A percentile compares a stretch with the other conserved stretches of the same genome.
Evolutionary conservation across 2,113 vertebrate species (phyloP).

Genomic region (Turdus rufiventris): DNA sequence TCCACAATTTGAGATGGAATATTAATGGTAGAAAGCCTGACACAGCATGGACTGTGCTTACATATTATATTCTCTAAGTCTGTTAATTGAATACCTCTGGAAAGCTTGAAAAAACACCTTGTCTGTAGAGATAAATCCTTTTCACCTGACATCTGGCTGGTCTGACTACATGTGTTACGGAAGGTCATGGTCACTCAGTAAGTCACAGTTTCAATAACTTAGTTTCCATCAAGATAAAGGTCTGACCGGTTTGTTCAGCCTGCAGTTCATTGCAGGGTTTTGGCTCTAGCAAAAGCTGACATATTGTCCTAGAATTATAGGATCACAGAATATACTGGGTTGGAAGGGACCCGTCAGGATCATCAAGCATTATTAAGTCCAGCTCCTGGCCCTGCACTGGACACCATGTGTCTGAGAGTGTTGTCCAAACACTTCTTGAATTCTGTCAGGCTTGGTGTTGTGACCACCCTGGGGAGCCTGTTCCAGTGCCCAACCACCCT

Average conservation of each 20-base stretch:
- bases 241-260: not conserved
- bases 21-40: not conserved
- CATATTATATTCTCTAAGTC: not conserved
- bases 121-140: not conserved
- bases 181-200: not conserved
- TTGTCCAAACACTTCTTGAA: not conserved
- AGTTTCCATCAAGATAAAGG: not conserved
- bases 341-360: not conserved
- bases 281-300: not conserved
- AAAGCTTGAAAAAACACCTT: not conserved
- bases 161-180: not conserved
- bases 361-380: not conserved
- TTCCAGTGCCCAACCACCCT: not conserved
- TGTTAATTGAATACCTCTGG: not conserved
- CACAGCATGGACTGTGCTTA: not conserved
- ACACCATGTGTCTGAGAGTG: fast-evolving
- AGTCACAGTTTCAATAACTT: not conserved
- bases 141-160: not conserved
- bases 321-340: not conserved
- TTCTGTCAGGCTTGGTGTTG: not conserved
- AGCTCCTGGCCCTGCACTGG: not conserved
- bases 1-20: not conserved
- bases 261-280: not conserved
- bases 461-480: not conserved
- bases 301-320: not conserved